Conservation (phyloP, 2,888 invertebrate species). For the Drosophila testacea region DNA sequence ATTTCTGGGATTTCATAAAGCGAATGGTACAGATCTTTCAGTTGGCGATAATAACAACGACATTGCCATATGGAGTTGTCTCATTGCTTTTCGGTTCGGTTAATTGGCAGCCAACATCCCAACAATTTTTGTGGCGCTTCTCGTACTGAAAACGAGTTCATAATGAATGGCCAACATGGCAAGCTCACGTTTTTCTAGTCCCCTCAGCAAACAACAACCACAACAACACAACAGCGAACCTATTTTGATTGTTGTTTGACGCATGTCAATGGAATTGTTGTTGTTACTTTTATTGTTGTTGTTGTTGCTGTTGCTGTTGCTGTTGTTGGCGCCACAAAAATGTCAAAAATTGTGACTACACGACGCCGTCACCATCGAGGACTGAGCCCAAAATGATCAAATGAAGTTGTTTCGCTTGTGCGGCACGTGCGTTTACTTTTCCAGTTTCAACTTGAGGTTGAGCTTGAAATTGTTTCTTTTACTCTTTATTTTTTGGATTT, state of each 20-base stretch:
- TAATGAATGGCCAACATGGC: slow-evolving; percentile 78
- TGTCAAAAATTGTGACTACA: slow-evolving; percentile 77
- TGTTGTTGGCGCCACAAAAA: slow-evolving; percentile 77
- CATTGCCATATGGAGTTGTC: slow-evolving; percentile 55
- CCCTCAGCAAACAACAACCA: slow-evolving; percentile 8
- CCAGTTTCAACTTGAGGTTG: slow-evolving; percentile 52
- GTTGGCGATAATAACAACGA: slow-evolving; percentile 48
- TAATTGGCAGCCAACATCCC: slow-evolving; percentile 77
- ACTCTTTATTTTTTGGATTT: slow-evolving; percentile 15
- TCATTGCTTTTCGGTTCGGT: slow-evolving; percentile 51
- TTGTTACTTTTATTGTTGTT: slow-evolving; percentile 34
- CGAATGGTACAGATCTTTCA: slow-evolving; percentile 59
- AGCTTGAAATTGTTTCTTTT: slow-evolving; percentile 34
- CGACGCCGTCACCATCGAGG: slow-evolving; percentile 47
- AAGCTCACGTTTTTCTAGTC: slow-evolving; percentile 72
- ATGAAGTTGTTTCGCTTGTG: slow-evolving; percentile 78
- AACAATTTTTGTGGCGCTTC: slow-evolving; percentile 73
- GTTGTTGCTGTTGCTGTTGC: slow-evolving; percentile 30
- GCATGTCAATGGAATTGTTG: slow-evolving; percentile 71
- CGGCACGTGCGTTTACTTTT: slow-evolving; percentile 78
- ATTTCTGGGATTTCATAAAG: slow-evolving; percentile 78
- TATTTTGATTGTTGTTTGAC: slow-evolving; percentile 80
- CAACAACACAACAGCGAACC: slow-evolving; percentile 50
- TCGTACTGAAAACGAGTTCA: slow-evolving; percentile 71
- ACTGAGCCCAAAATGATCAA: slow-evolving; percentile 64